A percentile compares a stretch with the other conserved stretches of the same genome.
These are phyloP conservation scores for Bugulina stolonifera DNA, from an alignment of 2,888 invertebrate genomes.

Conservation along the genomic window DNA sequence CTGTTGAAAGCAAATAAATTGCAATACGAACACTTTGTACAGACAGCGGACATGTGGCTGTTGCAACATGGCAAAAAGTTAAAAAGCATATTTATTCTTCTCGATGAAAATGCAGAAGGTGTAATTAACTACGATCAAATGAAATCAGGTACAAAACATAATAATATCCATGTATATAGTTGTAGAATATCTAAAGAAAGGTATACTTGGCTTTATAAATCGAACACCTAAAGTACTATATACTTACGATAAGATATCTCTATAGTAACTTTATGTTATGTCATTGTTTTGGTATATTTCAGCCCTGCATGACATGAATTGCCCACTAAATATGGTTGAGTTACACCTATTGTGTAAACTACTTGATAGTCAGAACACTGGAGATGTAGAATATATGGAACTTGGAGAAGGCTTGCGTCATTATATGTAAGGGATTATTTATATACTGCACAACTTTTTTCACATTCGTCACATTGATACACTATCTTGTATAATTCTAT, in stretches of 20 bases:
- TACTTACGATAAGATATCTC: too few species aligned
- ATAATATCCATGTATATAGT: too few species aligned
- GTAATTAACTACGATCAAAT: slow-evolving; percentile 44
- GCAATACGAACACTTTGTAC: slow-evolving; percentile 36
- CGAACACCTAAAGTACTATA: too few species aligned
- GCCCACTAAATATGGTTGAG: slow-evolving; percentile 41
- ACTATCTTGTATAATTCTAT: too few species aligned
- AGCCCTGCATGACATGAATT: slow-evolving; percentile 43
- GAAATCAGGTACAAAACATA: slow-evolving; percentile 46
- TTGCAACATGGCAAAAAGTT: slow-evolving; percentile 35
- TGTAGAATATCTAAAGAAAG: too few species aligned
- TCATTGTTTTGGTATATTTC: too few species aligned
- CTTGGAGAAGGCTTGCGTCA: slow-evolving; percentile 40
- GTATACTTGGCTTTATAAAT: too few species aligned
- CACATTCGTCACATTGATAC: too few species aligned
- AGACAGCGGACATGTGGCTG: slow-evolving; percentile 45
- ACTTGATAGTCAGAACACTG: slow-evolving; percentile 42
- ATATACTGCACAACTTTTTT: too few species aligned
- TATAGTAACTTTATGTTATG: too few species aligned
- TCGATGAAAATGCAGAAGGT: slow-evolving; percentile 42
- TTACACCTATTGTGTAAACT: slow-evolving; percentile 44
- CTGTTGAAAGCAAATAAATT: slow-evolving; percentile 27
- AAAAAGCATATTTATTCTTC: slow-evolving; percentile 37
- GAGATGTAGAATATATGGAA: slow-evolving; percentile 44
- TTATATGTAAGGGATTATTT: slow-evolving; percentile 34